Evolutionary conservation across 2,888 invertebrate genomes (phyloP), one percentile per base, ranked within the genome.

Genomic region (Chrysopilus asiliformis): DNA sequence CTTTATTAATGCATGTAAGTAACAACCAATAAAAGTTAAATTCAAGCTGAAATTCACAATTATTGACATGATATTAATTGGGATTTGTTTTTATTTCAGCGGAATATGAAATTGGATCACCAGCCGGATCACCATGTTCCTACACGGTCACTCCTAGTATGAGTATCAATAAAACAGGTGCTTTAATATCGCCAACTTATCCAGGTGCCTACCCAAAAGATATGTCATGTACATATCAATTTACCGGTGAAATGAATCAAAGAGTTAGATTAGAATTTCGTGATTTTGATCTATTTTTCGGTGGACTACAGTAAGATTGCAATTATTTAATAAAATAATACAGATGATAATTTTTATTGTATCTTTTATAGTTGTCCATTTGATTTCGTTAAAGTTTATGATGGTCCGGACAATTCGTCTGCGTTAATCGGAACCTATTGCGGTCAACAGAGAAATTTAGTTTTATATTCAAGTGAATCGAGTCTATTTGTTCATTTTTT

Each of bases 151-250:
- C 85, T 57, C 63, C 64, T 52, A 63, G 61, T 51, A 72, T 72
- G 61, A 68, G 71, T 60, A 56, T 57, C 48, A 63, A 63, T 54
- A 77, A 78, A 56, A 79, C 78, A 45, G 97, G 97, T 36, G 74
- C 78, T 56, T 80, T 98, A 54, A 71, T 91, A 55, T 93, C 97
- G 41, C 95, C 97, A 44, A 98, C 98, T 44, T 98, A 98, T 71
- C 98, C 98, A 43, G 98, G 98, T 49, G 83, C 91, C 54, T 99
- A 98, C 70, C 97, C 98, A 49, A 95, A 95, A 69, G 86, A 91
- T 66, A 75, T 94, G 56, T 74, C 73, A 52, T 97, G 95, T 72
- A 79, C 79, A 66, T 93, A 91, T 67, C 81, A 85, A 66, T 89
- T 98, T 68, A 76, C 84, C 54, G 97, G 97, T 35, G 75, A 77